Percentiles rank a stretch among this genome's conserved stretches.
Conservation (phyloP, 2,888 invertebrate species). For the Apocheima hispidaria region DNA sequence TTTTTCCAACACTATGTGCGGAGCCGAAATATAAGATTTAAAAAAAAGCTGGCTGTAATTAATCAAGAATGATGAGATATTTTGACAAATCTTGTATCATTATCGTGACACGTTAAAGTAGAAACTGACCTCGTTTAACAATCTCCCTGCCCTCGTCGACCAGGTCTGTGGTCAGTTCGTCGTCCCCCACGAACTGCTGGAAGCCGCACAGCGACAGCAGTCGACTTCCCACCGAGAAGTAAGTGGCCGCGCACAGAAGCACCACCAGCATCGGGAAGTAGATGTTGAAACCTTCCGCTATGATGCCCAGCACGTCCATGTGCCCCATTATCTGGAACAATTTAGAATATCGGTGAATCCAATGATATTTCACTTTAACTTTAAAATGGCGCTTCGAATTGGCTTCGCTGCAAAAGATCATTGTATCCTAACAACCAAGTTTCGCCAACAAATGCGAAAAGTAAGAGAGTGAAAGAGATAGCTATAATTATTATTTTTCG, state of each 20-base stretch:
- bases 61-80: too few relatives aligned
- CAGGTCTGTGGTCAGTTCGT: slow-evolving; percentile 96
- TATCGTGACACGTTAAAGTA: background rate
- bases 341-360: background rate
- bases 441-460: too few relatives aligned
- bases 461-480: too few relatives aligned
- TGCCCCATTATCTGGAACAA: slow-evolving; percentile 96
- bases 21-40: too few relatives aligned
- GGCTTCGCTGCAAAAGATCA: too few relatives aligned
- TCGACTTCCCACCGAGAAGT: slow-evolving; percentile 96
- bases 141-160: slow-evolving; percentile 97
- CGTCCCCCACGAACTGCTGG: slow-evolving; percentile 98
- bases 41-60: too few relatives aligned
- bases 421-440: too few relatives aligned
- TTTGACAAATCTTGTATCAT: too few relatives aligned
- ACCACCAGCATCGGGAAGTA: slow-evolving; percentile 99
- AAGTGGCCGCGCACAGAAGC: slow-evolving; percentile 95
- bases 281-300: slow-evolving; percentile 99
- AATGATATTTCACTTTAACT: background rate
- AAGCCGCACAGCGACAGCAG: slow-evolving; percentile 96
- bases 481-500: too few relatives aligned
- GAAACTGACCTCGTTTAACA: slow-evolving; percentile 91
- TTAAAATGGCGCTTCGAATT: too few relatives aligned
- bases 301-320: slow-evolving; percentile 98
- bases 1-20: too few relatives aligned